Conservation (phyloP, 2,888 invertebrate genomes). For the Exocentrus adspersus region DNA sequence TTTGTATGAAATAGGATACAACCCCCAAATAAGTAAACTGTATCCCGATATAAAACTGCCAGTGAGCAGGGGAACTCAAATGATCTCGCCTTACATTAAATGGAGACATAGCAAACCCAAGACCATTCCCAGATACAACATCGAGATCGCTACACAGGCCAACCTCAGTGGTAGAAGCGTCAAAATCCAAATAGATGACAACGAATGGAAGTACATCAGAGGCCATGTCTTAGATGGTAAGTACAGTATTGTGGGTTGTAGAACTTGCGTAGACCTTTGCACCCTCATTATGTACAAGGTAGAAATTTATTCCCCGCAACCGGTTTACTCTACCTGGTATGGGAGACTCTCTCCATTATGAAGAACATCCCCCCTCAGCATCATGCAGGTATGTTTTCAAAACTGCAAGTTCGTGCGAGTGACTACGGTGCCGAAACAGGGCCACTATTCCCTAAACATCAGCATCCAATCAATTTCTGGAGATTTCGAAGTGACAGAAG, state of each 20-base stretch:
- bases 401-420: conserved; percentile 54
- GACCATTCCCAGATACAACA: conserved; percentile 67
- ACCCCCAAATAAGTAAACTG: conserved; percentile 77
- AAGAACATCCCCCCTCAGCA: neutral
- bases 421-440: conserved; percentile 65
- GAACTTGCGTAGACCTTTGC: too few relatives aligned
- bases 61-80: conserved; percentile 71
- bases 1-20: conserved; percentile 79
- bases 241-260: too few relatives aligned
- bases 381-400: neutral
- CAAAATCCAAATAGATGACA: conserved; percentile 71
- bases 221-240: conserved; percentile 87
- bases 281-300: too few relatives aligned
- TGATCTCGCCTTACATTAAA: conserved; percentile 74
- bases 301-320: conserved; percentile 70
- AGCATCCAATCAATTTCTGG: conserved; percentile 51
- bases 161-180: conserved; percentile 73
- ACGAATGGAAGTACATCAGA: conserved; percentile 74
- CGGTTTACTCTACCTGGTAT: conserved; percentile 53
- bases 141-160: conserved; percentile 34
- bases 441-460: conserved; percentile 46
- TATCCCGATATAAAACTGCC: conserved; percentile 82
- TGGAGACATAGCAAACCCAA: conserved; percentile 89
- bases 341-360: neutral
- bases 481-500: conserved; percentile 53